These are phyloP conservation scores for Scomber japonicus DNA, from an alignment of 2,113 vertebrate genomes.

Conservation along the genomic window DNA sequence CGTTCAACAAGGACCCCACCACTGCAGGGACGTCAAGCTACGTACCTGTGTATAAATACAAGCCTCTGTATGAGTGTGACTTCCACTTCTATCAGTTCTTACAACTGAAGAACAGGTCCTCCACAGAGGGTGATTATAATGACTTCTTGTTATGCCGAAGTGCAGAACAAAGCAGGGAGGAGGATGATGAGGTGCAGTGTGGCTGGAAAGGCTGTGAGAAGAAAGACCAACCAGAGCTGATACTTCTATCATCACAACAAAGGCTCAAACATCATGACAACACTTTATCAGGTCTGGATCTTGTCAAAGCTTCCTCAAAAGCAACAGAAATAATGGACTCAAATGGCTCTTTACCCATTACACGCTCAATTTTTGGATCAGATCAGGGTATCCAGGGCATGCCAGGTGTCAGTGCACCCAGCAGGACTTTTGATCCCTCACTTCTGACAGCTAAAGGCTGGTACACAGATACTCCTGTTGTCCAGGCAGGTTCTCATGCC, in stretches of 20 bases:
- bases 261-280: slow-evolving; percentile 33
- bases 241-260: slow-evolving; percentile 29
- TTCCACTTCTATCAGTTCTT: slow-evolving; percentile 72
- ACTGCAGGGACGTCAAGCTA: slow-evolving; percentile 54
- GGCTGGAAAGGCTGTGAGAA: slow-evolving; percentile 42
- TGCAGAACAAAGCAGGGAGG: slow-evolving; percentile 31
- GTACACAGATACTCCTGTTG: slow-evolving; percentile 41
- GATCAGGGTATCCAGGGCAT: slow-evolving; percentile 43
- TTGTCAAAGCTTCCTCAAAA: slow-evolving; percentile 47
- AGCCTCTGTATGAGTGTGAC: slow-evolving; percentile 76
- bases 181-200: slow-evolving; percentile 24
- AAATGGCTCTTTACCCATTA: slow-evolving; percentile 15
- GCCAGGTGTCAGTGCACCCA: slow-evolving; percentile 43
- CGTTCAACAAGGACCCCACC: slow-evolving; percentile 63
- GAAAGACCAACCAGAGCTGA: slow-evolving; percentile 47
- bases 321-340: slow-evolving; percentile 42
- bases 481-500: slow-evolving; percentile 22
- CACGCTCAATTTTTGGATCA: slow-evolving; percentile 52
- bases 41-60: slow-evolving; percentile 73
- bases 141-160: slow-evolving; percentile 51
- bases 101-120: slow-evolving; percentile 58
- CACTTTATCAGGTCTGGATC: slow-evolving; percentile 24
- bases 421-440: slow-evolving; percentile 63
- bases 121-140: slow-evolving; percentile 43
- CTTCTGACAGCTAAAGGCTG: slow-evolving; percentile 52